Percentiles rank a stretch among this genome's conserved stretches.
Conservation (phyloP, 2,113 vertebrate species). For the Ciconia stormi region DNA sequence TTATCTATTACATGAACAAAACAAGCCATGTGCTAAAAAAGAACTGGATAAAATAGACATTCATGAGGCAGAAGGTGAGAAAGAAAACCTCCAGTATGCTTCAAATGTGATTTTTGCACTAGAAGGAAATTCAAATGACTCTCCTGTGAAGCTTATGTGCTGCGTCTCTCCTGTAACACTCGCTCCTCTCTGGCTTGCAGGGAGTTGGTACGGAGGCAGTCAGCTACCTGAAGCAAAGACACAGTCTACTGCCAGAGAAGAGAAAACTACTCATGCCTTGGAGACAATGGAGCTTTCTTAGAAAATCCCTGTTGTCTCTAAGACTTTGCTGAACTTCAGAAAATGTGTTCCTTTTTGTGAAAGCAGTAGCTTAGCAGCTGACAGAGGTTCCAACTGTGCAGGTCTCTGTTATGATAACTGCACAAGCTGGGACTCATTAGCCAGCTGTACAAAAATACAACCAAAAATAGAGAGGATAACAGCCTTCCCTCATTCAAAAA, state of each 20-base stretch:
- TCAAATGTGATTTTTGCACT: not conserved
- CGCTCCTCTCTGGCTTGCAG: not conserved
- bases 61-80: not conserved
- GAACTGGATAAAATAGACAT: fast-evolving
- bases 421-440: not conserved
- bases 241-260: not conserved
- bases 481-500: not conserved
- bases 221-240: not conserved
- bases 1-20: not conserved
- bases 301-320: not conserved
- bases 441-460: not conserved
- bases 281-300: not conserved
- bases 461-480: not conserved
- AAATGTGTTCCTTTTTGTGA: not conserved
- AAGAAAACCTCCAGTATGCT: not conserved
- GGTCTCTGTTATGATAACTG: not conserved
- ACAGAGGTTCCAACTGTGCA: not conserved
- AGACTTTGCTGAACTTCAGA: not conserved
- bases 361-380: not conserved
- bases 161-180: not conserved
- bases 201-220: not conserved
- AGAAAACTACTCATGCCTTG: not conserved
- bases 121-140: not conserved
- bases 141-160: not conserved
- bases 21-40: not conserved